Conservation (phyloP, 1,140 invertebrate species). For the Steinernema khuongi region DNA sequence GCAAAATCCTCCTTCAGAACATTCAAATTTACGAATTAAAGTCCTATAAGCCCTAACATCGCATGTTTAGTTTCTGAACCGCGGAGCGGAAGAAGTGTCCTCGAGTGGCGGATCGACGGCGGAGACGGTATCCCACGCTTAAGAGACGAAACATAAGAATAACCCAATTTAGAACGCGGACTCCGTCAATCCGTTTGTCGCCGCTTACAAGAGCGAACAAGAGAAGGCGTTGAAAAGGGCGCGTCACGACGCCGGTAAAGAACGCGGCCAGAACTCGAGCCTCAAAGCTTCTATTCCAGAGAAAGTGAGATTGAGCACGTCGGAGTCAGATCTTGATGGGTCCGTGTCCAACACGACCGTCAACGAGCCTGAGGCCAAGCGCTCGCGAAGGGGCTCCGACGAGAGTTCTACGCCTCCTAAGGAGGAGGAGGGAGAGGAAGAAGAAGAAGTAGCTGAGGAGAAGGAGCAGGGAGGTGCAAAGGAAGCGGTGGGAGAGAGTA, state of each 20-base stretch:
- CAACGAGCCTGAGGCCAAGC: neutral
- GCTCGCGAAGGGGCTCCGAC: neutral
- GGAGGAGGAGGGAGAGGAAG: neutral
- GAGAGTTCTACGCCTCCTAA: neutral
- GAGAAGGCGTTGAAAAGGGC: neutral
- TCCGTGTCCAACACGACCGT: neutral
- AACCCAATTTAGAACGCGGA: constrained; percentile 17
- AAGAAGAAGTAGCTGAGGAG: neutral
- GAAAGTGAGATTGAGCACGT: neutral
- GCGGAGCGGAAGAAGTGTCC: neutral
- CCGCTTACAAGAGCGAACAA: neutral
- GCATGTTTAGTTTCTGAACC: neutral
- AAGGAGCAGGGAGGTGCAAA: neutral
- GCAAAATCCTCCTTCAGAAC: too few relatives aligned
- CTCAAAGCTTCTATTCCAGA: neutral
- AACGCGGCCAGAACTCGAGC: neutral
- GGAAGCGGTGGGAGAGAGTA: neutral
- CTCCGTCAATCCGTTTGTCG: neutral
- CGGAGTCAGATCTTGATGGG: neutral
- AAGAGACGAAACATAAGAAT: constrained; percentile 21
- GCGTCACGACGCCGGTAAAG: neutral
- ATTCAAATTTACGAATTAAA: too few relatives aligned
- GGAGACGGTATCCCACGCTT: neutral
- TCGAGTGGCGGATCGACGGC: neutral
- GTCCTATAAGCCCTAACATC: too few relatives aligned